Evolutionary conservation across 2,888 invertebrate species (phyloP).

Genomic region (Stenchaetothrips biformis): DNA sequence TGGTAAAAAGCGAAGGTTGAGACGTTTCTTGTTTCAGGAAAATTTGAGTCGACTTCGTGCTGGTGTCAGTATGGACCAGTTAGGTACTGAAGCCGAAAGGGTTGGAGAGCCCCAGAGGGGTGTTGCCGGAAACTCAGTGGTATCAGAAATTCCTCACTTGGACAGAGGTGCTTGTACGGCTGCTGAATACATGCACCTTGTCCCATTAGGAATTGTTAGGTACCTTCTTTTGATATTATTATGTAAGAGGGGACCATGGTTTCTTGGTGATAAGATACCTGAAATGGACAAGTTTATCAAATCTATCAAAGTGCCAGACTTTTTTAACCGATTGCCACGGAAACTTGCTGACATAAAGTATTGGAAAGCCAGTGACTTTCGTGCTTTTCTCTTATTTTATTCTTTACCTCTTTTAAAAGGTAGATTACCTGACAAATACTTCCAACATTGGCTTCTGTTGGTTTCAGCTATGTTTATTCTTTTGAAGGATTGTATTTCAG

Average conservation of each 20-base stretch:
- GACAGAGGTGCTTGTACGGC: not conserved
- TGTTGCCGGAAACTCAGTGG: not conserved
- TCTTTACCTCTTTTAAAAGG: slow-evolving; percentile 35
- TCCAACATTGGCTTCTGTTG: slow-evolving; percentile 38
- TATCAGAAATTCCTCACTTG: not conserved
- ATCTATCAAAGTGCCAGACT: slow-evolving; percentile 32
- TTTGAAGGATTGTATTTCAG: slow-evolving; percentile 33
- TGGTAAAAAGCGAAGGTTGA: not conserved
- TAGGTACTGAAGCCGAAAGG: not conserved
- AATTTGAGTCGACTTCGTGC: not conserved
- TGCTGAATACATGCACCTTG: not conserved
- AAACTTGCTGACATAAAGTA: slow-evolving; percentile 31
- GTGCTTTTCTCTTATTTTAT: slow-evolving; percentile 37
- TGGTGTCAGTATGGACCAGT: not conserved
- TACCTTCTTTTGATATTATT: not conserved
- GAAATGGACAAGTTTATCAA: not conserved
- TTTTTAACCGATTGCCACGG: slow-evolving; percentile 35
- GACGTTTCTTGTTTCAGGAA: not conserved
- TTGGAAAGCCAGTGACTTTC: slow-evolving; percentile 38
- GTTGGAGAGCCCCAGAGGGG: not conserved
- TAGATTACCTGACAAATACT: slow-evolving; percentile 35
- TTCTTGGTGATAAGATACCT: not conserved
- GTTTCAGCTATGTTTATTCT: slow-evolving; percentile 35
- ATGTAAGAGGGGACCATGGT: not conserved
- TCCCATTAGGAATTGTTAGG: not conserved